Evolutionary conservation across 2,888 invertebrate species (phyloP).

Genomic region (Scelioninae gen. 1): DNA sequence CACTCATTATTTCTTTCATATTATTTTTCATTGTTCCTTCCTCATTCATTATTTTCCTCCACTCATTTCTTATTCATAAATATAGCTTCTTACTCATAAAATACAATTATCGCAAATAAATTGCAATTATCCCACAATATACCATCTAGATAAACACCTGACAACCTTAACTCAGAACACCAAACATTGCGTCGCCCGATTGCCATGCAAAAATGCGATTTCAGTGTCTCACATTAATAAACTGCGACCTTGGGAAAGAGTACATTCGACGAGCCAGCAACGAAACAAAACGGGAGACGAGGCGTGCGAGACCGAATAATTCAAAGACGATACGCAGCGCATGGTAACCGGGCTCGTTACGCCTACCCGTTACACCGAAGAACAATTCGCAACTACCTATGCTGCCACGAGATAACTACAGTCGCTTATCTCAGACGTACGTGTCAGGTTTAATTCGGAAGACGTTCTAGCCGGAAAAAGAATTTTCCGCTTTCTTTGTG

Average conservation of each 20-base stretch:
- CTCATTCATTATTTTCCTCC: too few relatives aligned
- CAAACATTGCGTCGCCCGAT: neutral
- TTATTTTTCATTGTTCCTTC: too few relatives aligned
- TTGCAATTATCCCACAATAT: too few relatives aligned
- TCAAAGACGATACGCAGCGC: constrained; percentile 40
- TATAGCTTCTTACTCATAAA: too few relatives aligned
- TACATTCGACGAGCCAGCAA: constrained; percentile 18
- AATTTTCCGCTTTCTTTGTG: constrained; percentile 42
- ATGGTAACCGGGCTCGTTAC: constrained; percentile 59
- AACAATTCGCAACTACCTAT: constrained; percentile 55
- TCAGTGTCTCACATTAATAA: constrained; percentile 28
- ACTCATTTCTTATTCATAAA: too few relatives aligned
- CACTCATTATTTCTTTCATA: too few relatives aligned
- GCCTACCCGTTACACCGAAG: constrained; percentile 48
- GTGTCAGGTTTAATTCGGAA: constrained; percentile 57
- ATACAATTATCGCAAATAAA: too few relatives aligned
- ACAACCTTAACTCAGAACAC: neutral
- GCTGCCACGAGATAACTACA: constrained; percentile 57
- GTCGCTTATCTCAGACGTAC: constrained; percentile 48
- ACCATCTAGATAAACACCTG: too few relatives aligned
- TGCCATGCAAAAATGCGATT: neutral
- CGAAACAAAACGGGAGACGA: constrained; percentile 19
- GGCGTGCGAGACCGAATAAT: constrained; percentile 38
- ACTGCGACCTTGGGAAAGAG: constrained; percentile 43
- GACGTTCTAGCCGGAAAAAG: constrained; percentile 23